Evolutionary conservation across 1,140 invertebrate genomes (phyloP), one percentile per base, ranked within the genome.

Genomic region (Kradibia gibbosae): DNA sequence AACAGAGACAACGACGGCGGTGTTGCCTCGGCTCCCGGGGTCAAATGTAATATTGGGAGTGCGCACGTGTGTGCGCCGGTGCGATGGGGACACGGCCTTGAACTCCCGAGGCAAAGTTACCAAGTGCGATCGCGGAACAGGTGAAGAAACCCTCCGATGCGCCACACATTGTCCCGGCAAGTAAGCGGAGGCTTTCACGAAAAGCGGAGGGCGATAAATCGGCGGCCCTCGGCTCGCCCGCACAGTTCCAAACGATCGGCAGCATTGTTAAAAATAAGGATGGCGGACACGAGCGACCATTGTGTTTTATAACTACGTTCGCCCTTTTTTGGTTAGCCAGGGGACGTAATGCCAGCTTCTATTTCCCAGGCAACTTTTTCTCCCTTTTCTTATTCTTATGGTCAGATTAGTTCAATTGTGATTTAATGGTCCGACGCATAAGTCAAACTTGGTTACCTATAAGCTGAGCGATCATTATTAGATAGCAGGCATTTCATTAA

Each of bases 111-210:
- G 65, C 67, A 62, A 53, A 70, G 28, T 79, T 42, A 71, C n/a
- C 20, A 13, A n/a, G 65, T 36, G 50, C 53, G 70, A 79, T 80
- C 74, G 78, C 60, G 72, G 70, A 81, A 76, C 79, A 81, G 79
- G 79, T 81, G 72, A 70, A 70, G 72, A 81, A 81, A 74, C 71
- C 73, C n/a, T n/a, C 75, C 28, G 22, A 22, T 34, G 34, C 10
- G 31, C n/a, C 11, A 15, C 11, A 60, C 42, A 13, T 31, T 60
- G 11, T 31, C 1, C 15, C 60, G n/a, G 70, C 11, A 28, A 1
- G 70, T 5, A 28, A 1, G 70, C 39, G 42, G 1, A 45, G 42
- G 3, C 3, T 72, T 50, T 48, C 4, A 36, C 31, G 17, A 55
- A 13, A 34, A 13, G n/a, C 57, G 11, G 13, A 10, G 20, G 60